Evolutionary conservation across 1,140 invertebrate species (phyloP), one percentile per base, ranked within the genome.

Genomic region (Drusus annulatus): DNA sequence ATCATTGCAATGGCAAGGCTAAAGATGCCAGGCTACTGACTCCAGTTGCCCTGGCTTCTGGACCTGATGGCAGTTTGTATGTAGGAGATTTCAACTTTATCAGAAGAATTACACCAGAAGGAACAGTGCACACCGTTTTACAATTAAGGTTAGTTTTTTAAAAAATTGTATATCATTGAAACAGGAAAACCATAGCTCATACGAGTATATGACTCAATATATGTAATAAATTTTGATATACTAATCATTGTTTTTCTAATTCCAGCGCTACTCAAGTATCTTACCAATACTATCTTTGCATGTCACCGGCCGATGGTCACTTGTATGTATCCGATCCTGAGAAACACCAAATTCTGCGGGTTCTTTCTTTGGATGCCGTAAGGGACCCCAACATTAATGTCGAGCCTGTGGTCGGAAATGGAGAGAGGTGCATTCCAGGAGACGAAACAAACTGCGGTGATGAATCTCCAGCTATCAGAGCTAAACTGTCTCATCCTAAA

Each of bases 21-120:
- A 95, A 95, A 84, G 95, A 97, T 85, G 95, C 96, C 5, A 92
- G 94, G 76, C 91, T 99, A 0, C 89, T 99, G 54, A 97, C 97
- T 0, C 98, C 98, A 0, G 96, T 98, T 4, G 96, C 98, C 10
- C 88, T 99, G 36, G 95, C 98, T 3, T 96, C 96, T 25, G 98
- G 97, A 19, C 95, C 97, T 6, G 98, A 99, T 90, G 98, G 98
- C 15, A 97, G 96, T 81, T 91, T 99, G 21, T 99, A 98, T 87
- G 96, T 99, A 8, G 98, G 97, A 0, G 98, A 99, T 88, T 98
- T 98, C 86, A 99, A 99, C 91, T 92, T 98, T 51, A 95, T 99
- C 28, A 91, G 98, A 45, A 92, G 97, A 84, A 95, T 99, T 58
- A 97, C 96, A 21, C 96, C 98, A 1, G 95, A 97, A 85, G 97